Evolutionary conservation across 2,888 invertebrate genomes (phyloP).

Genomic region (Sarcophaga carnaria): DNA sequence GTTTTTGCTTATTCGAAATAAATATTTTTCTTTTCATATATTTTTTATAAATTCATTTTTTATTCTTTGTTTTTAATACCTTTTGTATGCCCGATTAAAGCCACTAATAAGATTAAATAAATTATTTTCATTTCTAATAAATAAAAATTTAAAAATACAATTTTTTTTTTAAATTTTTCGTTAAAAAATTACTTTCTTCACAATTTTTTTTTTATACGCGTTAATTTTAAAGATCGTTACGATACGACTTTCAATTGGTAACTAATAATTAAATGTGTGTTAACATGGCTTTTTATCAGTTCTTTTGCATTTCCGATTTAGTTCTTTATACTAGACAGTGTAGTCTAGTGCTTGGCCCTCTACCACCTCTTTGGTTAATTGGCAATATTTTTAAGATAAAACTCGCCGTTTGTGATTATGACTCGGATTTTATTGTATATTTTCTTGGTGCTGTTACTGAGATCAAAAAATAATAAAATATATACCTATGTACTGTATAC

Average conservation of each 20-base stretch:
- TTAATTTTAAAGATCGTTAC: constrained; percentile 57
- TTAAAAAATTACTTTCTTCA: neutral
- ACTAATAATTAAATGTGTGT: constrained; percentile 78
- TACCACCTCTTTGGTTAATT: neutral
- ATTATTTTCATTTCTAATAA: constrained; percentile 52
- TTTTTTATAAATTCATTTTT: neutral
- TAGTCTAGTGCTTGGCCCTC: neutral
- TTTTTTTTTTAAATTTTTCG: neutral
- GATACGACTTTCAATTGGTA: constrained; percentile 72
- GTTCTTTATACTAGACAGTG: neutral
- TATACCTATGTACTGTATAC: neutral
- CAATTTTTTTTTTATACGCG: neutral
- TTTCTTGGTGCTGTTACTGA: neutral
- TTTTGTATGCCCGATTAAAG: constrained; percentile 32
- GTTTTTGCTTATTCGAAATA: neutral
- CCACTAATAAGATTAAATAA: constrained; percentile 24
- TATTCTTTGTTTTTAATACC: constrained; percentile 40
- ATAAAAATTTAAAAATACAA: constrained; percentile 10
- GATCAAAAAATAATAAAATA: constrained; percentile 1
- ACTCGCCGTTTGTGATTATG: neutral
- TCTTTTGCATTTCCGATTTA: constrained; percentile 41
- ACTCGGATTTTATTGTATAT: neutral
- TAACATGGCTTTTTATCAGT: constrained; percentile 76
- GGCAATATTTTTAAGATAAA: constrained; percentile 20
- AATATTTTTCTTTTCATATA: constrained; percentile 9